Conservation (phyloP, 1,140 invertebrate genomes). For the Parasteatoda tepidariorum region DNA sequence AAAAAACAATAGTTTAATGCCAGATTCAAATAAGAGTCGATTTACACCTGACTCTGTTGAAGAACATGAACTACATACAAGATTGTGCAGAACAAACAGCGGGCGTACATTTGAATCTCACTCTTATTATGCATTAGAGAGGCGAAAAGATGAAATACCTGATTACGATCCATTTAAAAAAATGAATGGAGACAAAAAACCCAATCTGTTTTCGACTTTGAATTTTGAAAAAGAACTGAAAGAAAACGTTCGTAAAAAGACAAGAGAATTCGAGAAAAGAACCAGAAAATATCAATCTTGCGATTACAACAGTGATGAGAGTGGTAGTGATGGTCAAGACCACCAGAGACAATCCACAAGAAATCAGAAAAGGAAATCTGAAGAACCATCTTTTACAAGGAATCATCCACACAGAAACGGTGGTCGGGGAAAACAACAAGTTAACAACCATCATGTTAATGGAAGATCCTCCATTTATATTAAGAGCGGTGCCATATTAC, state of each 20-base stretch:
- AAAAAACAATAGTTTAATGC: background rate
- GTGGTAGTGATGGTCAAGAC: slow-evolving; percentile 13
- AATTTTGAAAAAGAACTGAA: slow-evolving; percentile 44
- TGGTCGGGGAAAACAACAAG: slow-evolving; percentile 22
- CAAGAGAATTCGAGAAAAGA: slow-evolving; percentile 46
- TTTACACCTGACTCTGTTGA: slow-evolving; percentile 24
- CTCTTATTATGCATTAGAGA: slow-evolving; percentile 53
- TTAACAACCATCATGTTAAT: slow-evolving; percentile 23
- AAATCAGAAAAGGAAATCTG: slow-evolving; percentile 22
- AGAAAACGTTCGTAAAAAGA: slow-evolving; percentile 50
- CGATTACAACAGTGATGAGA: slow-evolving; percentile 43
- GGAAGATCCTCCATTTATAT: slow-evolving; percentile 9
- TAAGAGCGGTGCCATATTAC: slow-evolving; percentile 11
- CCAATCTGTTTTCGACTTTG: slow-evolving; percentile 23
- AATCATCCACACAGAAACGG: slow-evolving; percentile 49
- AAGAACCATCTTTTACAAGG: slow-evolving; percentile 42
- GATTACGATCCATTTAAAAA: slow-evolving; percentile 8
- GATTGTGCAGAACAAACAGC: slow-evolving; percentile 44
- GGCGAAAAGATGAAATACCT: slow-evolving; percentile 25
- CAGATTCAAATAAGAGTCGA: background rate
- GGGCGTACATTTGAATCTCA: slow-evolving; percentile 55
- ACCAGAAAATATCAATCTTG: slow-evolving; percentile 29
- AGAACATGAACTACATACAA: slow-evolving; percentile 47
- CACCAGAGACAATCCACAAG: slow-evolving; percentile 6
- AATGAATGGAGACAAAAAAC: background rate